phyloP scores from a whole-genome alignment of 2,888 invertebrate species.

The Metacarcinus magister region DNA sequence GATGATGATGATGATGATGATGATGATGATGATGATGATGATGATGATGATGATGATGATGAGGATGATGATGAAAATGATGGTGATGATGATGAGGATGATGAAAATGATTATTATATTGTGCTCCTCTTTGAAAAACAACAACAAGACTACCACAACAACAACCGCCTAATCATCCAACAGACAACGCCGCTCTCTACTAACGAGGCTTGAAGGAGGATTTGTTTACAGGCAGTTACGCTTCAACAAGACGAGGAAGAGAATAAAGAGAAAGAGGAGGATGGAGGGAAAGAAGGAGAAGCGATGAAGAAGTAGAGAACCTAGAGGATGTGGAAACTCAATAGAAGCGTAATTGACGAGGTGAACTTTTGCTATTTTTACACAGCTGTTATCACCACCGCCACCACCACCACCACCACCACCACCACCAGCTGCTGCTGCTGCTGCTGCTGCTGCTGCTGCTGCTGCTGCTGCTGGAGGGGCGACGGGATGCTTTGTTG shows the following conservation, averaged over 20 bases:
- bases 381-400: neutral
- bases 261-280: neutral
- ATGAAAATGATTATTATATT: too few species aligned
- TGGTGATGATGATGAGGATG: too few species aligned
- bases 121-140: too few species aligned
- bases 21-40: too few species aligned
- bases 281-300: neutral
- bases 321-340: neutral
- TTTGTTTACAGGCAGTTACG: slow-evolving; percentile 43
- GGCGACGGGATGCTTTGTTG: neutral
- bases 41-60: too few species aligned
- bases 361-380: too few species aligned
- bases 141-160: too few species aligned
- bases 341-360: too few species aligned
- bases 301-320: neutral
- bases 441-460: neutral
- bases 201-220: neutral
- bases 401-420: neutral
- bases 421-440: neutral
- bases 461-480: neutral
- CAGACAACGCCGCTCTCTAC: neutral
- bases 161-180: neutral
- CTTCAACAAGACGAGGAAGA: neutral
- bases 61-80: too few species aligned
- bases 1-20: too few species aligned